Percentiles rank a stretch among this genome's conserved stretches.
Evolutionary conservation across 2,113 vertebrate genomes (phyloP).

Genomic region (Cynoglossus semilaevis): DNA sequence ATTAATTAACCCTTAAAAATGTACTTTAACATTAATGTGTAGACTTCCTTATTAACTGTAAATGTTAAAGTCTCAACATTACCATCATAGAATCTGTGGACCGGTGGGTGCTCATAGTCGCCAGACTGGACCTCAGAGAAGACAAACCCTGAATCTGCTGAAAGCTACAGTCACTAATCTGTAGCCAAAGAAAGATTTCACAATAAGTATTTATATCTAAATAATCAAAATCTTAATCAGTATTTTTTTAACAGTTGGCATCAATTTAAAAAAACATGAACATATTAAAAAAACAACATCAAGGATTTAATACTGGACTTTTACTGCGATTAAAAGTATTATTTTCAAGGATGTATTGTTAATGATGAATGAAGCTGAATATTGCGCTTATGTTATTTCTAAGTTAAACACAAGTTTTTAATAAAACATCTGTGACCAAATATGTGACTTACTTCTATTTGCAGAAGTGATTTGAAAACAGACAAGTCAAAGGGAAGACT

Average conservation of each 20-base stretch:
- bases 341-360: too few relatives aligned
- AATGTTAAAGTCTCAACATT: neutral
- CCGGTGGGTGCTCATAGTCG: conserved; percentile 84
- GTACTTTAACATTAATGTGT: too few relatives aligned
- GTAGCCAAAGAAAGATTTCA: conserved; percentile 9
- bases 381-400: too few relatives aligned
- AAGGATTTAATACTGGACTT: too few relatives aligned
- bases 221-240: neutral
- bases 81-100: conserved; percentile 90
- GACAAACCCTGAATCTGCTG: conserved; percentile 85
- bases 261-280: too few relatives aligned
- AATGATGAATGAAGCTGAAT: too few relatives aligned
- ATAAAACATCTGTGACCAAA: neutral
- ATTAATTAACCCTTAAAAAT: too few relatives aligned
- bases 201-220: neutral
- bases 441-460: conserved; percentile 85
- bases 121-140: conserved; percentile 82
- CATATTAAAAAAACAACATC: too few relatives aligned
- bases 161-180: conserved; percentile 90
- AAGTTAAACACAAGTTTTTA: too few relatives aligned
- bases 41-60: too few relatives aligned
- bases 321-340: too few relatives aligned
- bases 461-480: conserved; percentile 92
- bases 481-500: conserved; percentile 89
- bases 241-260: too few relatives aligned